Evolutionary conservation across 2,888 invertebrate genomes (phyloP).

Genomic region (Ceratothoa steindachneri): DNA sequence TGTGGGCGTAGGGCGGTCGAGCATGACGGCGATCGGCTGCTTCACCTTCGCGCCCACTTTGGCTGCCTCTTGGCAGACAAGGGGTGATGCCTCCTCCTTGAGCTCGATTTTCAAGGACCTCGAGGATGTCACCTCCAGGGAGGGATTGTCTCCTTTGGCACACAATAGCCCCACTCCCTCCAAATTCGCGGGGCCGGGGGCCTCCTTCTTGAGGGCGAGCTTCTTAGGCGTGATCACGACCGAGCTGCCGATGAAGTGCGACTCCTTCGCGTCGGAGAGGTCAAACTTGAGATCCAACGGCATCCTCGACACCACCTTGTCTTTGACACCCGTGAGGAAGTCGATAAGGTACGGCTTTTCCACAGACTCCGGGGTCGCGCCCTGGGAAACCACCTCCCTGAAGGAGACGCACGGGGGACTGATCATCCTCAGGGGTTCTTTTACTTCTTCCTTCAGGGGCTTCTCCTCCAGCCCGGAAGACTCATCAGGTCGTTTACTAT

Average conservation of each 20-base stretch:
- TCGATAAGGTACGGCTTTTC: background rate
- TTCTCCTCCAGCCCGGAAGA: background rate
- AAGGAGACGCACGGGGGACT: background rate
- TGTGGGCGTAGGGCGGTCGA: background rate
- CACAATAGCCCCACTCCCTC: too few species aligned
- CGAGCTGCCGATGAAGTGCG: background rate
- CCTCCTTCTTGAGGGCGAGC: background rate
- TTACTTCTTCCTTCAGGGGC: background rate
- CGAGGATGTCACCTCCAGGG: background rate
- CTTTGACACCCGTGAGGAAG: background rate
- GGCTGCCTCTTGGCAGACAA: background rate
- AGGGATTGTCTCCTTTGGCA: background rate
- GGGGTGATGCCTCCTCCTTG: background rate
- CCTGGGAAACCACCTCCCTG: background rate
- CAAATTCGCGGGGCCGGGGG: background rate
- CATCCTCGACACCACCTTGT: background rate
- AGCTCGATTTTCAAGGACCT: background rate
- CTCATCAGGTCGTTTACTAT: background rate
- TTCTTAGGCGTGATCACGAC: background rate
- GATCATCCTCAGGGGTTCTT: background rate
- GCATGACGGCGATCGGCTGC: conserved; percentile 3
- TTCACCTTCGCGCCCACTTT: background rate
- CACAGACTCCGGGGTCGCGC: background rate
- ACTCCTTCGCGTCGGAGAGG: background rate
- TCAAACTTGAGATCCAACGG: background rate